A percentile compares a stretch with the other conserved stretches of the same genome.
These are phyloP conservation scores for Dreissena polymorpha DNA, from an alignment of 1,140 invertebrate genomes.

Conservation along the genomic window DNA sequence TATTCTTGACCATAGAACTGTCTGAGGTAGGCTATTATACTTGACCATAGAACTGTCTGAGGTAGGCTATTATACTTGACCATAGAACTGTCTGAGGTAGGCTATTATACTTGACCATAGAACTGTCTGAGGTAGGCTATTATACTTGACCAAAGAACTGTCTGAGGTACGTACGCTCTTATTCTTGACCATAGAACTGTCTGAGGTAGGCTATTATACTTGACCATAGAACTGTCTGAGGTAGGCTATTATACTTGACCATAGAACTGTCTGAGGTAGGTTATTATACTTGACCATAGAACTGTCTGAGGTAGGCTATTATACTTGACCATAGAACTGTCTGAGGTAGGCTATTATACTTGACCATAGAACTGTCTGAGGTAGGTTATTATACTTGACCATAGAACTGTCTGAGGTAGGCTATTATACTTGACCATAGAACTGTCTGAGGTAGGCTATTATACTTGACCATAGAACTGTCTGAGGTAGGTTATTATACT, in stretches of 20 bases:
- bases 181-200: constrained; percentile 95
- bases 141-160: too few relatives aligned
- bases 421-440: constrained; percentile 97
- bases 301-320: too few relatives aligned
- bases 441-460: too few relatives aligned
- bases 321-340: constrained; percentile 96
- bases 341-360: too few relatives aligned
- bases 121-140: too few relatives aligned
- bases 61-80: too few relatives aligned
- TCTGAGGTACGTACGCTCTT: too few relatives aligned
- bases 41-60: constrained; percentile 96
- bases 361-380: constrained; percentile 96
- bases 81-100: constrained; percentile 96
- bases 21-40: too few relatives aligned
- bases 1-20: constrained; percentile 95
- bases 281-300: constrained; percentile 97
- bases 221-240: constrained; percentile 96
- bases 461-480: constrained; percentile 96
- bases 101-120: constrained; percentile 96
- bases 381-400: too few relatives aligned
- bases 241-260: too few relatives aligned
- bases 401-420: constrained; percentile 97
- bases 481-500: too few relatives aligned
- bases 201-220: too few relatives aligned
- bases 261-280: constrained; percentile 97